A percentile compares a stretch with the other conserved stretches of the same genome.
phyloP scores from a whole-genome alignment of 2,888 invertebrate genomes.

The Myathropa florea region DNA sequence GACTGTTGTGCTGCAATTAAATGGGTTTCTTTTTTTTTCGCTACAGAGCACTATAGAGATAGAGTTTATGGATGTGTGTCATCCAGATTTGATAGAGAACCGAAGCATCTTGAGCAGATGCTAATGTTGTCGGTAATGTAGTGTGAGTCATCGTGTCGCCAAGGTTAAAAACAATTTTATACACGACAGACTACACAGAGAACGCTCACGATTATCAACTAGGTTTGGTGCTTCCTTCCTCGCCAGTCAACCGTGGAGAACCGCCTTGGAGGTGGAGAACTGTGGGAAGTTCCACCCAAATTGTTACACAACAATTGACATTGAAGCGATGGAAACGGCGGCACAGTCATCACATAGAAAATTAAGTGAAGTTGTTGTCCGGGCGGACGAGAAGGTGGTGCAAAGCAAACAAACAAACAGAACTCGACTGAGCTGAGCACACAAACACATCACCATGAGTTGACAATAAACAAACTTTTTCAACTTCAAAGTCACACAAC shows the following conservation, averaged over 20 bases:
- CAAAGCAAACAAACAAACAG: not conserved
- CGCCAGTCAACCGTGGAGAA: not conserved
- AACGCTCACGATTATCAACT: not conserved
- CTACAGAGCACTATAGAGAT: not conserved
- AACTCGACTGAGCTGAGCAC: not conserved
- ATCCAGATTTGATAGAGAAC: conserved; percentile 13
- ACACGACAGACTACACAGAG: not conserved
- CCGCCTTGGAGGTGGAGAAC: not conserved
- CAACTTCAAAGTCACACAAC: not conserved
- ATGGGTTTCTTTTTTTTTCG: not conserved
- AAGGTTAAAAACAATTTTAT: too few species aligned
- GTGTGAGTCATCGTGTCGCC: conserved; percentile 11
- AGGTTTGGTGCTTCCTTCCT: not conserved
- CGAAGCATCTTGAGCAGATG: conserved; percentile 29
- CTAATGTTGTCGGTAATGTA: conserved; percentile 11
- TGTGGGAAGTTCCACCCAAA: conserved; percentile 34
- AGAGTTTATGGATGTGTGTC: conserved; percentile 17
- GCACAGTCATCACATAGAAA: not conserved
- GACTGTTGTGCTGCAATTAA: not conserved
- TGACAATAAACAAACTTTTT: conserved; percentile 16
- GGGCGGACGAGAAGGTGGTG: not conserved
- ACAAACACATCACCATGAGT: not conserved
- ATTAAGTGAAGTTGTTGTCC: not conserved
- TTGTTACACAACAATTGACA: conserved; percentile 45
- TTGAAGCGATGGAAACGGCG: conserved; percentile 4